Percentiles rank a stretch among this genome's conserved stretches.
Conservation (phyloP, 2,797 vertebrate species). For the Squalus acanthias region DNA sequence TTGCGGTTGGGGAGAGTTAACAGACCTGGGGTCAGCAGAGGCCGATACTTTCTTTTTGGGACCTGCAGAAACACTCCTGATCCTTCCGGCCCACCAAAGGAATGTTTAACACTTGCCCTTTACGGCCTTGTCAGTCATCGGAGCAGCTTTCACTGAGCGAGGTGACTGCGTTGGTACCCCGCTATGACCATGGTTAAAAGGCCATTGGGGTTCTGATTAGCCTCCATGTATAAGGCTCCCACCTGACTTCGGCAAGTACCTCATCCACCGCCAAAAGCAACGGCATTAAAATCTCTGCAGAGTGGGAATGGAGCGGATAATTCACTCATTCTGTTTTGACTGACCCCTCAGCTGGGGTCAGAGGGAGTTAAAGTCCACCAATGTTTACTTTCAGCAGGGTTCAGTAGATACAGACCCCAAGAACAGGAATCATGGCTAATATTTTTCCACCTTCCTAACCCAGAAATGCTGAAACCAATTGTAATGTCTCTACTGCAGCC, state of each 20-base stretch:
- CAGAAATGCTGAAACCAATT: not conserved
- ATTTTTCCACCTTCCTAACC: not conserved
- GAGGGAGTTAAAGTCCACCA: not conserved
- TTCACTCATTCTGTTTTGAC: not conserved
- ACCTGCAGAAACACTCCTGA: not conserved
- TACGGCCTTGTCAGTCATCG: not conserved
- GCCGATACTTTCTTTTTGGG: not conserved
- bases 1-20: not conserved
- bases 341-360: not conserved
- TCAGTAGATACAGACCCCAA: not conserved
- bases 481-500: not conserved
- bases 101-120: not conserved
- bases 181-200: not conserved
- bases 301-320: not conserved
- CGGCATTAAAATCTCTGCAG: not conserved
- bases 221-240: too few species aligned
- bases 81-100: not conserved
- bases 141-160: not conserved
- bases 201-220: not conserved
- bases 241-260: too few species aligned
- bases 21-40: not conserved
- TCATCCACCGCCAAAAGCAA: not conserved
- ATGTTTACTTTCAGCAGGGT: not conserved
- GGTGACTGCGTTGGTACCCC: too few species aligned
- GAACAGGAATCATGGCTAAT: not conserved